Evolutionary conservation across 1,140 invertebrate species (phyloP), one percentile per base, ranked within the genome.

Genomic region (Limonius californicus): DNA sequence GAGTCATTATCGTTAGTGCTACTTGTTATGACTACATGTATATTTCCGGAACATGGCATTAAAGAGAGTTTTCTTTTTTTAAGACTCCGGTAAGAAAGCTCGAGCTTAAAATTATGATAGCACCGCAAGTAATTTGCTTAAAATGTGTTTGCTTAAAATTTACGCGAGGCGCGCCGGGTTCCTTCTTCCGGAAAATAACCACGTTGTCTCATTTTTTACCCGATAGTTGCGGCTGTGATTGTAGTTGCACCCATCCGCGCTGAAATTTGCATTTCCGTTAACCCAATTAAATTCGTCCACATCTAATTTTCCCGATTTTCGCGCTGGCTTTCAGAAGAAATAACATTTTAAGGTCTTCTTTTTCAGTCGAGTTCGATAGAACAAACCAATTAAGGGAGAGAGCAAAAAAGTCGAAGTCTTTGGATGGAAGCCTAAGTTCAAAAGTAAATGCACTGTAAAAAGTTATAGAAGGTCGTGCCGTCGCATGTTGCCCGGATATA

Each of bases 1-100:
- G 1, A 54, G 23, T 59, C 39, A 59, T 59, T 59, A 59, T 21
- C 12, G 27, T 47, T 45, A 47, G 14, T 47, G 47, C 39, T 12
- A 45, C 57, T 59, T 19, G 42, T 45, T 45, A 45, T 12, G 2
- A 15, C n/a, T 45, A 45, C 42, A 45, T 18, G 42, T 45, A 45
- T 45, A 4, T 12, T 6, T 45, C 16, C 42, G 42, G 12, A 18
- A 45, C n/a, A 45, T 45, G 23, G 9, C 14, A 45, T 45, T 45
- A 45, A 45, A 18, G 42, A 45, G n/a, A 15, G 8, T 45, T 45
- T 45, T 45, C 16, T 45, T 4, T 18, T 12, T 45, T 45, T 45
- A 8, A 35, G 32, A n/a, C 8, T 35, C 8, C n/a, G n/a, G n/a
- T n/a, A 35, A 35, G 32, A 35, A 35, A 35, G 32, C 42, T 45